A percentile compares a stretch with the other conserved stretches of the same genome.
Evolutionary conservation across 2,797 vertebrate species (phyloP).

Genomic region (Neoniphon sammara): DNA sequence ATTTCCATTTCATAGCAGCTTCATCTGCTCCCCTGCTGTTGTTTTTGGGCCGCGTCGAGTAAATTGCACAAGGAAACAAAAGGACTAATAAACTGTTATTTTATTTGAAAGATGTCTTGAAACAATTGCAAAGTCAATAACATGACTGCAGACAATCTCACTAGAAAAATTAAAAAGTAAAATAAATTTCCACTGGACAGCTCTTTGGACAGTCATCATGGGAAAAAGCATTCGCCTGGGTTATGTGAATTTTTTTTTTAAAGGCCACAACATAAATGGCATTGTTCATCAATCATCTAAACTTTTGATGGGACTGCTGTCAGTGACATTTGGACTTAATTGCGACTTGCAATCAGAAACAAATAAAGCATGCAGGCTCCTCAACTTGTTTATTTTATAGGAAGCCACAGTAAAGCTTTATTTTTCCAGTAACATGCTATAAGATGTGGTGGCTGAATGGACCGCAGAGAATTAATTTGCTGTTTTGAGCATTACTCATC

Average conservation of each 20-base stretch:
- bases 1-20: background rate
- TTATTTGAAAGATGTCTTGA: background rate
- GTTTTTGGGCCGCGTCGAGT: constrained; percentile 12
- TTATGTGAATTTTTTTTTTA: background rate
- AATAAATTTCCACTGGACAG: constrained; percentile 22
- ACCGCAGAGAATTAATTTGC: constrained; percentile 46
- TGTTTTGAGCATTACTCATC: constrained; percentile 51
- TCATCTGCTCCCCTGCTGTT: background rate
- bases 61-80: constrained; percentile 17
- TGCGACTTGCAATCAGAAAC: constrained; percentile 47
- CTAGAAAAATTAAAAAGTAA: constrained; percentile 25
- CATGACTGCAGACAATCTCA: constrained; percentile 23
- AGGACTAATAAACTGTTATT: background rate
- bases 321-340: constrained; percentile 32
- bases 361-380: constrained; percentile 50
- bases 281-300: constrained; percentile 13
- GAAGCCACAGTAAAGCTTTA: constrained; percentile 59
- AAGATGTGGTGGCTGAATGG: constrained; percentile 43
- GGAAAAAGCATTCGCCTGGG: background rate
- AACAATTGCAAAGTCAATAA: constrained; percentile 15
- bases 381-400: constrained; percentile 61
- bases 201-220: background rate
- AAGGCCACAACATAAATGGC: background rate
- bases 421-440: constrained; percentile 59
- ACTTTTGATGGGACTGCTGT: constrained; percentile 36